Evolutionary conservation across 2,113 vertebrate genomes (phyloP), one percentile per base, ranked within the genome.

Genomic region (Chunga burmeisteri): DNA sequence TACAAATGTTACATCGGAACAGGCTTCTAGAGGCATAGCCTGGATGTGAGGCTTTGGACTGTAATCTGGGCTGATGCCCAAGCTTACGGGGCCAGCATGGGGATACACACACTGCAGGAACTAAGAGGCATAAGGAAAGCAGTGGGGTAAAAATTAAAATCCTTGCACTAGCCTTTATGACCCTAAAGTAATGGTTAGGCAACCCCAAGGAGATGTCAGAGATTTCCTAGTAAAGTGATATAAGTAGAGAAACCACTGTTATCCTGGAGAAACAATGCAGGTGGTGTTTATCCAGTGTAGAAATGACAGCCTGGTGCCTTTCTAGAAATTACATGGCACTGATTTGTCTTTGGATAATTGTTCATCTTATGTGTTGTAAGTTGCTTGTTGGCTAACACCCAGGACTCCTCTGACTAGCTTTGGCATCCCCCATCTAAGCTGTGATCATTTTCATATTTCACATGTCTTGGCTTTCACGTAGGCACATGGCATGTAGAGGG

Each of bases 361-460:
- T 95, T 96, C 85, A 49, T 94, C 91, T 86, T 36, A 23, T 18
- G 53, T 20, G 22, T 90, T 80, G 44, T 52, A 46, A 87, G 77
- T 50, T 82, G 15, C 61, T 93, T 49, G 40, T 47, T 96, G 96
- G 96, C 92, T 12, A 93, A 34, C 47, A 53, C 75, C 94, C 96
- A 96, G 85, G 12, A 77, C 46, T 90, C 62, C 66, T 96, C 94
- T 92, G 73, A 16, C 63, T 79, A 44, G 66, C 50, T 80, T 87
- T 96, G 93, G 91, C 93, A 93, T 75, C 73, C 73, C 74, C 55
- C 3, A 2, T 68, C 77, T 81, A 81, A 95, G 87, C 94, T 97
- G 91, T 96, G 95, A 97, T 95, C 75, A 85, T 68, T 93, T 91
- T 94, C 92, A 78, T 95, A 91, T 97, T 92, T 93, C 75, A 67